These are phyloP conservation scores for Cyclopterus lumpus DNA, from an alignment of 2,797 vertebrate species.

Conservation along the genomic window DNA sequence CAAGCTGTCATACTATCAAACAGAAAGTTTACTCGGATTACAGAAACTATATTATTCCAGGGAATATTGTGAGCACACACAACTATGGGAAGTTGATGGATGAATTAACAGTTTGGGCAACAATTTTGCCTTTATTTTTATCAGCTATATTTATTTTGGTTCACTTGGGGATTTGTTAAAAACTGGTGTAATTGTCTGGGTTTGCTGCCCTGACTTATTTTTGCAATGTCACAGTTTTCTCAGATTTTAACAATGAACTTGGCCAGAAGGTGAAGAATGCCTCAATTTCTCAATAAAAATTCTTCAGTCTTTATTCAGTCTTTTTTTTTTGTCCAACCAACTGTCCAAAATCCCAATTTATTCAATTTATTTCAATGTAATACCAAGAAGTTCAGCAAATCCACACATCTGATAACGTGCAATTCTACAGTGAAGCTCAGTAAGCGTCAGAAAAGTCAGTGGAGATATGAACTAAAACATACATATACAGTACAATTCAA, in stretches of 20 bases:
- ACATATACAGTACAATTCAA: no score
- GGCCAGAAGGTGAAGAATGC: not conserved
- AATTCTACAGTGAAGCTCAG: not conserved
- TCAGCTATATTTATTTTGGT: not conserved
- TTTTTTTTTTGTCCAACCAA: not conserved
- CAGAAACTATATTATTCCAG: not conserved
- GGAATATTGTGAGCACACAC: not conserved
- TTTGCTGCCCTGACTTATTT: not conserved
- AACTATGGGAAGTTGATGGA: not conserved
- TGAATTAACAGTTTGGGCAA: not conserved
- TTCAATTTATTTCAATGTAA: not conserved
- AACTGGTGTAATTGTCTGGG: not conserved
- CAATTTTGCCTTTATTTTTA: not conserved
- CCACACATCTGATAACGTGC: not conserved
- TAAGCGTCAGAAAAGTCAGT: not conserved
- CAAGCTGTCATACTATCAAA: not conserved
- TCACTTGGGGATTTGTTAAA: not conserved
- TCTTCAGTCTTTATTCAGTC: not conserved
- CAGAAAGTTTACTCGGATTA: not conserved
- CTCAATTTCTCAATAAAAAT: not conserved
- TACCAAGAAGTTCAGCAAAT: not conserved
- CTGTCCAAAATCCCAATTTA: not conserved
- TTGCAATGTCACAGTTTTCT: not conserved
- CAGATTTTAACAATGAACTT: not conserved
- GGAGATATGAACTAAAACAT: not conserved